Conservation (phyloP, 1,140 invertebrate genomes). For the Hypothenemus hampei region DNA sequence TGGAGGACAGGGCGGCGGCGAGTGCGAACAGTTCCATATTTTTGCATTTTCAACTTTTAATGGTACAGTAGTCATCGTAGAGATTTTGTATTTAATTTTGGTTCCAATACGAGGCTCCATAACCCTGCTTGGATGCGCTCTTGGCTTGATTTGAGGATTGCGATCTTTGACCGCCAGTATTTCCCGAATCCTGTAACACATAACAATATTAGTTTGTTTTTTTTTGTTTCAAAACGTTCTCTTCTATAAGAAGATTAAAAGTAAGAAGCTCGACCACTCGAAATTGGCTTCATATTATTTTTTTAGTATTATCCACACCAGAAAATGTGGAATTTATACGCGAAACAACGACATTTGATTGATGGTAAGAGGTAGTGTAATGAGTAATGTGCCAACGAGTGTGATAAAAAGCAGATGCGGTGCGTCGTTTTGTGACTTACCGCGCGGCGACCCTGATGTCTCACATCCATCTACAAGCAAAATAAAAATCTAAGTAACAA, state of each 20-base stretch:
- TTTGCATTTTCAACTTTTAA: constrained; percentile 32
- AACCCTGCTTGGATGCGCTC: constrained; percentile 56
- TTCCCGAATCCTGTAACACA: constrained; percentile 61
- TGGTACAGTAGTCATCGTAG: too few relatives aligned
- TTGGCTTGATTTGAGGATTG: constrained; percentile 64
- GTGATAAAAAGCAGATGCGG: constrained; percentile 15
- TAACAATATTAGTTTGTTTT: too few relatives aligned
- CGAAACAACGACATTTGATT: too few relatives aligned
- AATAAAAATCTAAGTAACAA: constrained; percentile 45
- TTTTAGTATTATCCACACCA: too few relatives aligned
- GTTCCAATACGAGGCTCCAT: constrained; percentile 58
- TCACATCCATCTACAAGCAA: constrained; percentile 50
- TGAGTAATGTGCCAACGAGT: too few relatives aligned
- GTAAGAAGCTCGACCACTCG: too few relatives aligned
- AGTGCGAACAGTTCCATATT: constrained; percentile 4
- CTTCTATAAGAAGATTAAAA: too few relatives aligned
- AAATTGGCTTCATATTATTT: too few relatives aligned
- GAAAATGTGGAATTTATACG: too few relatives aligned
- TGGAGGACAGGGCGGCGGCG: background rate
- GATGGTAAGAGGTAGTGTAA: too few relatives aligned
- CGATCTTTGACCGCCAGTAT: constrained; percentile 61
- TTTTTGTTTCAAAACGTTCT: too few relatives aligned
- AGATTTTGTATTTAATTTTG: constrained; percentile 41
- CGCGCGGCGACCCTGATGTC: constrained; percentile 47
- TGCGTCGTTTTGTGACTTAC: constrained; percentile 41